Evolutionary conservation across 1,140 invertebrate genomes (phyloP).

Genomic region (Anagrus nilaparvatae): DNA sequence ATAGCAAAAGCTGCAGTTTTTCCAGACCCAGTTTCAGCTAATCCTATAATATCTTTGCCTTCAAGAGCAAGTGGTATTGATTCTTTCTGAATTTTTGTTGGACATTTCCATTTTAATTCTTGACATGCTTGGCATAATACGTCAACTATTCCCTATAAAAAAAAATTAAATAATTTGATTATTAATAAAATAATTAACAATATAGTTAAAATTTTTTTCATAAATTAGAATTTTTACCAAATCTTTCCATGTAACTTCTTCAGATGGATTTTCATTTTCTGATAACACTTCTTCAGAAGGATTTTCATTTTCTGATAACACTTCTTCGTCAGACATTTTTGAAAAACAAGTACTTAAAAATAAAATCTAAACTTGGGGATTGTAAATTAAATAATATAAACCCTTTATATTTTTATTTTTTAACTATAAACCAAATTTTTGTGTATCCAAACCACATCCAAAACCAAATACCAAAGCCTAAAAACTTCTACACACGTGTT

Average conservation of each 20-base stretch:
- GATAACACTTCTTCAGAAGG: not conserved
- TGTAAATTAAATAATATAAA: too few species aligned
- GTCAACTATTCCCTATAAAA: slow-evolving; percentile 76
- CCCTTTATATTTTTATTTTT: too few species aligned
- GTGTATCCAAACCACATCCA: too few species aligned
- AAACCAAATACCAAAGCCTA: too few species aligned
- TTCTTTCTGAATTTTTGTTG: slow-evolving; percentile 91
- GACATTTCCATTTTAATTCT: slow-evolving; percentile 85
- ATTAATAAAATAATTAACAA: slow-evolving; percentile 11
- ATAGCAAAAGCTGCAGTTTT: slow-evolving; percentile 97
- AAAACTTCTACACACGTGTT: too few species aligned
- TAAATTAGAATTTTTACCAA: slow-evolving; percentile 38
- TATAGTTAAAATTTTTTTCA: slow-evolving; percentile 4
- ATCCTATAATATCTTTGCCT: slow-evolving; percentile 89
- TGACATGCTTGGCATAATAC: slow-evolving; percentile 84
- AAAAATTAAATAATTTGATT: slow-evolving; percentile 1
- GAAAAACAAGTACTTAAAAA: too few species aligned
- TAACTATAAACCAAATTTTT: too few species aligned
- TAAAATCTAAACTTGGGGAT: too few species aligned
- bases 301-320: not conserved
- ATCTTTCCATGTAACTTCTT: slow-evolving; percentile 48
- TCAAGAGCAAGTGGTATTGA: slow-evolving; percentile 82
- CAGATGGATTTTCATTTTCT: slow-evolving; percentile 26
- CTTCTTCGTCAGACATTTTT: too few species aligned
- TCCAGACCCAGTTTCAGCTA: slow-evolving; percentile 96